Evolutionary conservation across 2,113 vertebrate species (phyloP).

Genomic region (Nymphicus hollandicus): DNA sequence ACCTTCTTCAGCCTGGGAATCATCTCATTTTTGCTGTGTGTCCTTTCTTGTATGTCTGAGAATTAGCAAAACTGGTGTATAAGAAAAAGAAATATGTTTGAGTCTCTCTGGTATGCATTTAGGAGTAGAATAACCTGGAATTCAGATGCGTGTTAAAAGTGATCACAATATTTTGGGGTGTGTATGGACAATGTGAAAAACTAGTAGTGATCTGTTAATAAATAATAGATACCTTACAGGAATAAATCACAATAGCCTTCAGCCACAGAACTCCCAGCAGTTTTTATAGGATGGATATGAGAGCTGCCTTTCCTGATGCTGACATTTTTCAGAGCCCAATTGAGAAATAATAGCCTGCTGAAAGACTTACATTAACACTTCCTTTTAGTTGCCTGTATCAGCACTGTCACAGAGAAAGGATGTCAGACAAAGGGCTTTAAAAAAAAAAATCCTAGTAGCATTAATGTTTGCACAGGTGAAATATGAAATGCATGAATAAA

Average conservation of each 20-base stretch:
- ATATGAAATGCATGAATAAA: slow-evolving; percentile 14
- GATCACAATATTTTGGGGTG: neutral
- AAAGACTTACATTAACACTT: neutral
- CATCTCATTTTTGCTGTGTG: neutral
- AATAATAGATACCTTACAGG: neutral
- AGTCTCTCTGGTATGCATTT: neutral
- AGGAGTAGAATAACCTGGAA: neutral
- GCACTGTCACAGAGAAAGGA: neutral
- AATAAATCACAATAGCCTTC: neutral
- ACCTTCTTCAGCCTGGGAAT: neutral
- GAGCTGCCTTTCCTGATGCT: neutral
- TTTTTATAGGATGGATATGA: neutral
- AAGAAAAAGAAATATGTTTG: neutral
- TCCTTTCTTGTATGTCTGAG: neutral
- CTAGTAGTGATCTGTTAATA: neutral
- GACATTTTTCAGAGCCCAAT: neutral
- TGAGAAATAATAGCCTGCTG: neutral
- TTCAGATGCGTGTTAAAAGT: neutral
- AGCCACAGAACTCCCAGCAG: neutral
- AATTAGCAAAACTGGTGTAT: neutral
- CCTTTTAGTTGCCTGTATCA: neutral
- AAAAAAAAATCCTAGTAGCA: neutral
- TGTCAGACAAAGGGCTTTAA: neutral
- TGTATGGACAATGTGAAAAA: neutral
- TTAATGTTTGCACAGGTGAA: slow-evolving; percentile 20